These are phyloP conservation scores for Palythoa grandis DNA, from an alignment of 92 coral and sea anemone genomes.

Conservation along the genomic window DNA sequence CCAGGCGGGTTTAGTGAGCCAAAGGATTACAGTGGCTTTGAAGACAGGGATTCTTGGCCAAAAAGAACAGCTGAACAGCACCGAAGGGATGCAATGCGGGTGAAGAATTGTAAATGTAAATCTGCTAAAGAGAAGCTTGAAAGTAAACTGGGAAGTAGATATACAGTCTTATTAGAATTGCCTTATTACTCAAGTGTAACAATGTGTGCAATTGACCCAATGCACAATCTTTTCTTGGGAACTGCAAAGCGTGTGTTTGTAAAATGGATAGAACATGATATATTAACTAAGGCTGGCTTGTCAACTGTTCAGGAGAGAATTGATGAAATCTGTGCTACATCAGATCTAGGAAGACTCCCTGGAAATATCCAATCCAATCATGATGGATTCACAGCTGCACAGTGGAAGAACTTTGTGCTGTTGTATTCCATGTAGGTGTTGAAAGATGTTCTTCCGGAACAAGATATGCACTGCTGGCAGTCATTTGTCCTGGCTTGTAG, in stretches of 20 bases:
- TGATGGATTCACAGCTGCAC: conserved; percentile 73
- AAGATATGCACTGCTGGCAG: conserved; percentile 72
- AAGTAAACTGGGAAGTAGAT: conserved; percentile 49
- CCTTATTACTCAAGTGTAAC: conserved; percentile 45
- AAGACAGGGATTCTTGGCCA: conserved; percentile 48
- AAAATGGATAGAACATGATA: conserved; percentile 4
- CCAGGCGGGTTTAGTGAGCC: not conserved
- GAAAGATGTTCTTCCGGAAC: conserved; percentile 60
- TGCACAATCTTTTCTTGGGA: conserved; percentile 42
- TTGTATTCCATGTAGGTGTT: conserved; percentile 67
- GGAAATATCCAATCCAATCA: conserved; percentile 67
- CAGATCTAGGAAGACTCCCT: conserved; percentile 67
- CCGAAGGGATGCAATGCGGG: conserved; percentile 37
- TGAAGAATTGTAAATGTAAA: conserved; percentile 50
- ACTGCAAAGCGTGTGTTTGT: conserved; percentile 25
- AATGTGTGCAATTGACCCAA: conserved; percentile 47
- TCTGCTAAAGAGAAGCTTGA: conserved; percentile 26
- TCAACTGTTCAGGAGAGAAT: conserved; percentile 50
- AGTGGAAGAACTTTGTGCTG: conserved; percentile 75
- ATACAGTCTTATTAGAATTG: conserved; percentile 29
- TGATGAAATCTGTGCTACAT: conserved; percentile 47
- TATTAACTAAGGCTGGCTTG: not conserved
- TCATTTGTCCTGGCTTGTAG: conserved; percentile 71
- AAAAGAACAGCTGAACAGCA: conserved; percentile 43
- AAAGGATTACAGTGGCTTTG: not conserved